phyloP scores from a whole-genome alignment of 1,140 invertebrate genomes.

The Cheumatopsyche charites region DNA sequence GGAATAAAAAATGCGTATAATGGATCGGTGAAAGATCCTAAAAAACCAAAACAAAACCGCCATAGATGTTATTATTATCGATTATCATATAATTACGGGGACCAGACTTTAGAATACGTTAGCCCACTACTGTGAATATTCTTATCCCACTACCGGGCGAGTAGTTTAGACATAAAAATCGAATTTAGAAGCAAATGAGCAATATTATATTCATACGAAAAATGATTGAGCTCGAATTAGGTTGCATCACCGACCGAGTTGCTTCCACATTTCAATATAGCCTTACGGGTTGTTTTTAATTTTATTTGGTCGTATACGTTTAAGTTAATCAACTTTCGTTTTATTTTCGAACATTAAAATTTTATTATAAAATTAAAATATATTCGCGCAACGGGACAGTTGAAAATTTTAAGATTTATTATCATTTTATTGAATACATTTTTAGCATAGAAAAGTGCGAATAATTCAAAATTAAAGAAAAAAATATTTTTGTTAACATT shows the following conservation, averaged over 20 bases:
- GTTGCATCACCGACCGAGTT: constrained; percentile 12
- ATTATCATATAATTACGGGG: constrained; percentile 34
- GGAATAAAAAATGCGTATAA: constrained; percentile 12
- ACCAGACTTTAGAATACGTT: constrained; percentile 19
- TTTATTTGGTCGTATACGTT: background rate
- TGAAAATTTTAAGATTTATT: no score
- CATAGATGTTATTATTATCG: constrained; percentile 33
- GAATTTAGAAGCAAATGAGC: constrained; percentile 25
- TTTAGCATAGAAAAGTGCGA: no score
- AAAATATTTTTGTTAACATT: no score
- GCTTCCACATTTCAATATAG: background rate
- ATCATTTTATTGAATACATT: no score
- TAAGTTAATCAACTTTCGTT: no score
- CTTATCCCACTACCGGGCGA: background rate
- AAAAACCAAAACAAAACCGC: no score
- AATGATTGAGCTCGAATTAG: constrained; percentile 27
- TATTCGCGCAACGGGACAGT: no score
- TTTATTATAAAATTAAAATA: no score
- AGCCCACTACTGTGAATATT: constrained; percentile 3
- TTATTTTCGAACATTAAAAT: no score
- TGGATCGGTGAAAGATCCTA: constrained; percentile 27
- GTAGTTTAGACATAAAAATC: constrained; percentile 28
- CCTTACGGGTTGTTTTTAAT: background rate
- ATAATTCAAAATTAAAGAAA: no score
- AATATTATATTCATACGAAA: constrained; percentile 28